Evolutionary conservation across 2,888 invertebrate species (phyloP), one percentile per base, ranked within the genome.

Genomic region (Cheilosia vulpina): DNA sequence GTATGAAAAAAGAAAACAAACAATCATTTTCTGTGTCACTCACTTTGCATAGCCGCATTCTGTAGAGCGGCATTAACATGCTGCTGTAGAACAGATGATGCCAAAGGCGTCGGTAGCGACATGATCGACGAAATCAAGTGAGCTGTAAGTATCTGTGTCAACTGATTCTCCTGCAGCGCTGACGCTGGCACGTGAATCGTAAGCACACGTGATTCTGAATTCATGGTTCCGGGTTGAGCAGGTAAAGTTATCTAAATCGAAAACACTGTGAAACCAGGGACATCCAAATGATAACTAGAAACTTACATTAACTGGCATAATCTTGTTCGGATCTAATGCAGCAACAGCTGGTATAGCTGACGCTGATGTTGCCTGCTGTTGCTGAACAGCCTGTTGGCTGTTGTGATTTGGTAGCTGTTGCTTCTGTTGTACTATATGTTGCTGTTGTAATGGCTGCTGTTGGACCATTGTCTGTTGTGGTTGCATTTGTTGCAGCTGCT

Each of bases 171-270:
- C 92, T 96, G 95, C 66, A 97, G 93, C 34, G 97, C 97, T 13
- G 96, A 95, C 27, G 96, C 96, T 81, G 97, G 97, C 89, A 97
- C 97, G 93, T 97, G 97, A 90, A 97, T 97, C n/a, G 97, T 97
- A 78, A 97, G 94, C 55, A 96, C 94, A 84, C 97, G 94, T 83
- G 92, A 90, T 88, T 95, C 95, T 21, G 95, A 94, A 87, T 95
- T 95, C 0, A 94, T 94, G 41, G 94, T 94, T 7, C 96, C 96
- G 2, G 96, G 94, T 90, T 96, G 96, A 50, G 96, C 95, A 2
- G 97, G 97, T 89, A 98, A 93, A 1, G 97, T 97, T 78, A 98
- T 95, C 93, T 96, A 94, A 73, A 50, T 41, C n/a, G 55, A 57
- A 24, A 9, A 58, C 24, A 4, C 19, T 24, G 13, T 47, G 15